These are phyloP conservation scores for Cotesia congregata DNA, from an alignment of 2,888 invertebrate species.

Conservation along the genomic window DNA sequence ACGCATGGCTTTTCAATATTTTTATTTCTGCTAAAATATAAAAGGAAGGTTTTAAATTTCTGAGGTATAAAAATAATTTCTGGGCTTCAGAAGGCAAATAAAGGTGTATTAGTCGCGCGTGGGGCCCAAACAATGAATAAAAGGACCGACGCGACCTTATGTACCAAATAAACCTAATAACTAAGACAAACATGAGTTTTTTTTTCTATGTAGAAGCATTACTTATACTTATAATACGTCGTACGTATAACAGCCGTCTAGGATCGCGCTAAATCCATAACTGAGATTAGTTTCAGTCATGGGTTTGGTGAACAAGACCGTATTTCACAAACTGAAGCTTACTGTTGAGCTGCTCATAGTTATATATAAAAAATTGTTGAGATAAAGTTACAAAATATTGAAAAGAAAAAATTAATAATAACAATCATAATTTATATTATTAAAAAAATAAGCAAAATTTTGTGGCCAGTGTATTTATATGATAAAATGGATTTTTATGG, in stretches of 20 bases:
- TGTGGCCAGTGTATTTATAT: too few relatives aligned
- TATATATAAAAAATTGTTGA: too few relatives aligned
- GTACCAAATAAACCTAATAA: background rate
- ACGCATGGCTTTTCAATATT: too few relatives aligned
- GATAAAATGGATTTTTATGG: too few relatives aligned
- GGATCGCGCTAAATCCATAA: conserved; percentile 1
- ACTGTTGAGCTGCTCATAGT: background rate
- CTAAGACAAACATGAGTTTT: background rate
- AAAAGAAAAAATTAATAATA: too few relatives aligned
- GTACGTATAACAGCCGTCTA: background rate
- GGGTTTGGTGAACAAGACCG: background rate
- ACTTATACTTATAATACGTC: too few relatives aligned
- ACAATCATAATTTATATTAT: too few relatives aligned
- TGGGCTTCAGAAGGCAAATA: background rate
- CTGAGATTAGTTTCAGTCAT: background rate
- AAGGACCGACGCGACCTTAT: background rate
- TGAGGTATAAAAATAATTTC: background rate
- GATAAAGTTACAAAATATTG: too few relatives aligned
- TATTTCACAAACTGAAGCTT: background rate
- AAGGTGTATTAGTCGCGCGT: conserved; percentile 1
- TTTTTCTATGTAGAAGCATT: background rate
- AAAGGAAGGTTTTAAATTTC: background rate
- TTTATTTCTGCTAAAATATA: too few relatives aligned
- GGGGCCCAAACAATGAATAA: background rate
- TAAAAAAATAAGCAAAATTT: too few relatives aligned